A percentile compares a stretch with the other conserved stretches of the same genome.
Evolutionary conservation across 2,797 vertebrate species (phyloP).

Genomic region (Trachops cirrhosus): DNA sequence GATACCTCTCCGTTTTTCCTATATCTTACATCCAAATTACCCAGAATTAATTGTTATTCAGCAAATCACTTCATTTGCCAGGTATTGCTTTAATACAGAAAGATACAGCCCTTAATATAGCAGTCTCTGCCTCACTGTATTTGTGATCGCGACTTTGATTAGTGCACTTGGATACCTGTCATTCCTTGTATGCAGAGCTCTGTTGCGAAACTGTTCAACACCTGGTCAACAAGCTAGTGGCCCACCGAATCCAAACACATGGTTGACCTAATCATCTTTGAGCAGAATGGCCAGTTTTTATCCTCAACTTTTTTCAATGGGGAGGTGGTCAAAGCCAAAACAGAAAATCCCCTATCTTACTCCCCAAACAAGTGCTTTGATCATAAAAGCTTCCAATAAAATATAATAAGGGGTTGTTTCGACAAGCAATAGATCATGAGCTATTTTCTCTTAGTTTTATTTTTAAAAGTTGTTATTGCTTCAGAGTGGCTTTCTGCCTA

Average conservation of each 20-base stretch:
- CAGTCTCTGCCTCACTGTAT: not conserved
- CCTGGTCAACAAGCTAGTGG: not conserved
- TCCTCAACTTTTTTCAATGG: not conserved
- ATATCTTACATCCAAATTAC: not conserved
- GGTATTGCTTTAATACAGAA: not conserved
- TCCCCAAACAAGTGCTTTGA: not conserved
- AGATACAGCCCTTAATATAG: not conserved
- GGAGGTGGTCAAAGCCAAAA: not conserved
- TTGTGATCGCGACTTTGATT: not conserved
- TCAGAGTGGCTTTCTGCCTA: not conserved
- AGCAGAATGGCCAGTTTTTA: not conserved
- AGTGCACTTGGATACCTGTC: not conserved
- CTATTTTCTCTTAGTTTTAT: not conserved
- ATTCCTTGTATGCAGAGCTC: not conserved
- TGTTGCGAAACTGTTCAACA: not conserved
- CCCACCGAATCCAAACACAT: not conserved
- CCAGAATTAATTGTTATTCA: not conserved
- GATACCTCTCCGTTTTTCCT: not conserved
- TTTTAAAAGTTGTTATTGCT: not conserved
- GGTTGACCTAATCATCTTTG: not conserved
- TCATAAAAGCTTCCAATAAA: not conserved
- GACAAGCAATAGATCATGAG: not conserved
- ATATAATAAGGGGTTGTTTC: not conserved
- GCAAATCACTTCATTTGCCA: not conserved
- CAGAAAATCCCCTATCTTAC: not conserved